A percentile compares a stretch with the other conserved stretches of the same genome.
Evolutionary conservation across 2,888 invertebrate genomes (phyloP).

Genomic region (Megamerina dolium): DNA sequence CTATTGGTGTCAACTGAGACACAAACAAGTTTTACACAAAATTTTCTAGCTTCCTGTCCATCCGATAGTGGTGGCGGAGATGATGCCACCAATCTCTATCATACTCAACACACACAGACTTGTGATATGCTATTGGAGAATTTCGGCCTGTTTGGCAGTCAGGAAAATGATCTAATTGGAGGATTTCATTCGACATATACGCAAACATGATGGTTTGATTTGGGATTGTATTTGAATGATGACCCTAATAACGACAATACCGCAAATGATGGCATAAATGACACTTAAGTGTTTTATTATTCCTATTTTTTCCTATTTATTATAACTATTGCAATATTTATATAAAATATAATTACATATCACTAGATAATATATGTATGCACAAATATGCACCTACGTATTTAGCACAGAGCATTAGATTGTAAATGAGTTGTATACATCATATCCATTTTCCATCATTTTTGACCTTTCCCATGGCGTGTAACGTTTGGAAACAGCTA

Average conservation of each 20-base stretch:
- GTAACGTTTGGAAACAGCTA: too few species aligned
- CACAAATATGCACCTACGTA: too few species aligned
- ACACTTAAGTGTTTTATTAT: neutral
- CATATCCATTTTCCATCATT: too few species aligned
- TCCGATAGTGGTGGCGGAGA: slow-evolving; percentile 18
- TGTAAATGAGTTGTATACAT: too few species aligned
- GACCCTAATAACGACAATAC: neutral
- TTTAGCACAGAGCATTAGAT: too few species aligned
- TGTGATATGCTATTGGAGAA: slow-evolving; percentile 41
- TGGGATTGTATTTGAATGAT: slow-evolving; percentile 16
- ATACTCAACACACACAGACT: slow-evolving; percentile 46
- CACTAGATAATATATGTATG: too few species aligned
- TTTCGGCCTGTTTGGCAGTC: slow-evolving; percentile 36
- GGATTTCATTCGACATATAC: slow-evolving; percentile 43
- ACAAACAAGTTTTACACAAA: slow-evolving; percentile 50
- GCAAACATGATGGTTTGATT: slow-evolving; percentile 45
- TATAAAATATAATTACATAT: neutral
- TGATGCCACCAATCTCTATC: slow-evolving; percentile 25
- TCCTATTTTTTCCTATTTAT: slow-evolving; percentile 2
- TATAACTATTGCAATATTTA: neutral
- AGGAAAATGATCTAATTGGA: slow-evolving; percentile 36
- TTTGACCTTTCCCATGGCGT: too few species aligned
- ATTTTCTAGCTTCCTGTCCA: slow-evolving; percentile 28
- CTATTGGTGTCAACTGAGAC: slow-evolving; percentile 57
- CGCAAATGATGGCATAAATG: neutral